These are phyloP conservation scores for Lasioglossum calceatum DNA, from an alignment of 2,888 invertebrate species.

Conservation along the genomic window DNA sequence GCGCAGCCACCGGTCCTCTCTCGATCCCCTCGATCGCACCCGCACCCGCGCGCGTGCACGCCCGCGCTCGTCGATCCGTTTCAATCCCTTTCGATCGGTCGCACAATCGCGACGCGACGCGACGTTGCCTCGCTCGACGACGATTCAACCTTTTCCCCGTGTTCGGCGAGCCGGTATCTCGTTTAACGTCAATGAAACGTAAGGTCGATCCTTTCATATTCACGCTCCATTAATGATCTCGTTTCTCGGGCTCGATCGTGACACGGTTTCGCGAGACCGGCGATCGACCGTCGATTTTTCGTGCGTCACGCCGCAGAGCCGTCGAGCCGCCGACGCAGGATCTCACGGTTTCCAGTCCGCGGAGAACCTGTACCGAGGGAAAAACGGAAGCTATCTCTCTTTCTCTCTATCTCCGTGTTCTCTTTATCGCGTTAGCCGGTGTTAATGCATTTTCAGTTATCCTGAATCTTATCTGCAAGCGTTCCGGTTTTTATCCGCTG, in stretches of 20 bases:
- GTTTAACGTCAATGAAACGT: constrained; percentile 55
- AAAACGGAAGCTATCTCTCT: not conserved
- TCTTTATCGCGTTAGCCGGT: not conserved
- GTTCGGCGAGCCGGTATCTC: constrained; percentile 4
- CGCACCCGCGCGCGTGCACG: not conserved
- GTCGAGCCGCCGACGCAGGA: constrained; percentile 30
- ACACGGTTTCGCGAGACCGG: constrained; percentile 56
- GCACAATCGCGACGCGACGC: not conserved
- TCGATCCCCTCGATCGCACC: not conserved
- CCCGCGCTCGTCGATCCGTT: not conserved
- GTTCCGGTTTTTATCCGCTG: constrained; percentile 42
- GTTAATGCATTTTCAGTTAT: constrained; percentile 29
- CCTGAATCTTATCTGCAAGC: constrained; percentile 41
- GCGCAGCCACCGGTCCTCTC: not conserved
- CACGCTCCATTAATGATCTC: constrained; percentile 66
- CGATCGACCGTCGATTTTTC: constrained; percentile 54
- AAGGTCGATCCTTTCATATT: constrained; percentile 67
- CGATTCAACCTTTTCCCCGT: not conserved
- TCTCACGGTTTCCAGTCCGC: constrained; percentile 48
- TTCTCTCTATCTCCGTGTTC: not conserved
- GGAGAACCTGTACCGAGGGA: not conserved
- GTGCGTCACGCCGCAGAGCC: constrained; percentile 46
- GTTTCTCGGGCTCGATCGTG: constrained; percentile 51
- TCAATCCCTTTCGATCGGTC: not conserved
- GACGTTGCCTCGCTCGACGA: not conserved